phyloP scores from a whole-genome alignment of 2,113 vertebrate species.

The Nicator chloris region DNA sequence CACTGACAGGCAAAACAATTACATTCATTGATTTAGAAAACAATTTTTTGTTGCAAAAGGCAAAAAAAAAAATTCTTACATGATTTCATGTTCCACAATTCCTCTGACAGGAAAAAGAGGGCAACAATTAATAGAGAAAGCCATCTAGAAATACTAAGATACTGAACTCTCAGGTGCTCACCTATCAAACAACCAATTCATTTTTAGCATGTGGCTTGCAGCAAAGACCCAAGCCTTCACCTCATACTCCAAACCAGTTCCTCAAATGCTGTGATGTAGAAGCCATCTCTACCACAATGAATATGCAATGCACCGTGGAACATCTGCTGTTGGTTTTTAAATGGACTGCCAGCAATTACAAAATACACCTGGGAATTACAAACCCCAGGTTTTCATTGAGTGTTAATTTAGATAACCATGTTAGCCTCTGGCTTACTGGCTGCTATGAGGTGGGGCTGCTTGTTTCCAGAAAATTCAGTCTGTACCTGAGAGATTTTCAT shows the following conservation, averaged over 20 bases:
- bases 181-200: neutral
- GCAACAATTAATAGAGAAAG: neutral
- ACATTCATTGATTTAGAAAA: neutral
- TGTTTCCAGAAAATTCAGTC: neutral
- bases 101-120: neutral
- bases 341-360: neutral
- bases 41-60: neutral
- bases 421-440: neutral
- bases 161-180: neutral
- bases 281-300: neutral
- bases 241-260: neutral
- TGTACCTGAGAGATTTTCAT: neutral
- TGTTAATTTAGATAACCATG: neutral
- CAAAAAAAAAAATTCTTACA: neutral
- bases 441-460: neutral
- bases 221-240: neutral
- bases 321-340: conserved; percentile 3
- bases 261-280: neutral
- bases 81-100: neutral
- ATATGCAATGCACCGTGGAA: neutral
- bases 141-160: neutral
- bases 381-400: neutral
- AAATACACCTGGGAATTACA: neutral
- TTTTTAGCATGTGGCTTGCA: neutral
- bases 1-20: neutral